phyloP scores from a whole-genome alignment of 2,113 vertebrate species.

The Otolemur garnettii region DNA sequence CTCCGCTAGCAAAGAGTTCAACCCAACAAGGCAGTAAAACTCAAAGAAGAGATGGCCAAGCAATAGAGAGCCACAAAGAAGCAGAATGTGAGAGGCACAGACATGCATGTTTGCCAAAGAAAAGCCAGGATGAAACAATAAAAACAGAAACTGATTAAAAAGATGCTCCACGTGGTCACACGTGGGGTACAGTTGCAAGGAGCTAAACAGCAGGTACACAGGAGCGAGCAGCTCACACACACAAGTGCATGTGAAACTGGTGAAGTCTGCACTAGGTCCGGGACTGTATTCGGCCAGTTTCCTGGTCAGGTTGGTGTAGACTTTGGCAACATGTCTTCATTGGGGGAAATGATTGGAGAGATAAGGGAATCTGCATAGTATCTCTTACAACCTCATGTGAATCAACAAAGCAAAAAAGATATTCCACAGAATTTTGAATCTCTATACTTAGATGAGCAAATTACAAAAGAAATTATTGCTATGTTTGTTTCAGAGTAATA shows the following conservation, averaged over 20 bases:
- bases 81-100: neutral
- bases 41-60: conserved; percentile 9
- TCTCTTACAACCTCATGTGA: neutral
- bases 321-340: neutral
- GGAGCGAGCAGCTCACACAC: no score
- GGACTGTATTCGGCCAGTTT: accelerated
- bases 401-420: neutral
- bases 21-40: neutral
- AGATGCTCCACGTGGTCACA: neutral
- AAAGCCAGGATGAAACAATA: neutral
- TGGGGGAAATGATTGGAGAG: neutral
- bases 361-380: neutral
- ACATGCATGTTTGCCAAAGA: neutral
- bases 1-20: conserved; percentile 48
- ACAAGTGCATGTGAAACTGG: accelerated
- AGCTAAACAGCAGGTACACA: no score
- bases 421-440: neutral
- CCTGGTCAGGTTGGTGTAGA: no score
- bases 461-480: neutral
- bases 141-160: neutral
- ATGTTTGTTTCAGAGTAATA: neutral
- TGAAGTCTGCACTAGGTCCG: accelerated
- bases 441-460: neutral
- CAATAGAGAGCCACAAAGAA: neutral
- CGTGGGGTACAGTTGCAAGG: no score